A percentile compares a stretch with the other conserved stretches of the same genome.
Conservation (phyloP, 2,797 vertebrate genomes). For the Capromys pilorides region DNA sequence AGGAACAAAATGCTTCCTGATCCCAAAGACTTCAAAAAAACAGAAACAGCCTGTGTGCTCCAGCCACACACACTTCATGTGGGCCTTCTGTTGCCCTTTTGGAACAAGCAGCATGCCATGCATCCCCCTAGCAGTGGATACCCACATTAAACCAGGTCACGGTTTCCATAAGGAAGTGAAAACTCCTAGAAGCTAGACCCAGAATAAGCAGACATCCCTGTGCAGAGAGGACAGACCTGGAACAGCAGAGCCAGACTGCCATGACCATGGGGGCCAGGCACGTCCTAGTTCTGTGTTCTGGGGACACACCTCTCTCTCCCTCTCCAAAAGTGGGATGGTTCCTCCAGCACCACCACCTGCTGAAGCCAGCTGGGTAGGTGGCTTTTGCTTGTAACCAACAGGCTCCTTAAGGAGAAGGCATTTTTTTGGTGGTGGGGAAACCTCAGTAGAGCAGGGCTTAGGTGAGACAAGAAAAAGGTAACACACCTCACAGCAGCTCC, state of each 20-base stretch:
- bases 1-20: not conserved
- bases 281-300: not conserved
- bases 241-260: too few species aligned
- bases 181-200: not conserved
- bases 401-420: not conserved
- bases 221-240: not conserved
- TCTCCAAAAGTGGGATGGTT: not conserved
- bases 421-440: not conserved
- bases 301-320: not conserved
- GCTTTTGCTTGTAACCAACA: not conserved
- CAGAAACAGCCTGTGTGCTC: not conserved
- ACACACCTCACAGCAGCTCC: not conserved
- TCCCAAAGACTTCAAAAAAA: not conserved
- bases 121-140: too few species aligned
- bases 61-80: not conserved
- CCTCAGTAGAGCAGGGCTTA: not conserved
- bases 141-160: not conserved
- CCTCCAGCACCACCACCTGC: not conserved
- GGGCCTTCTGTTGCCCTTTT: not conserved
- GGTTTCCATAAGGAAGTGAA: not conserved
- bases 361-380: not conserved
- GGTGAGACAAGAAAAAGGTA: not conserved
- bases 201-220: not conserved
- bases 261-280: rapidly evolving
- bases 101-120: not conserved